Percentiles rank a stretch among this genome's conserved stretches.
These are phyloP conservation scores for Eudorcas thomsonii DNA, from an alignment of 2,113 vertebrate genomes.

Conservation along the genomic window DNA sequence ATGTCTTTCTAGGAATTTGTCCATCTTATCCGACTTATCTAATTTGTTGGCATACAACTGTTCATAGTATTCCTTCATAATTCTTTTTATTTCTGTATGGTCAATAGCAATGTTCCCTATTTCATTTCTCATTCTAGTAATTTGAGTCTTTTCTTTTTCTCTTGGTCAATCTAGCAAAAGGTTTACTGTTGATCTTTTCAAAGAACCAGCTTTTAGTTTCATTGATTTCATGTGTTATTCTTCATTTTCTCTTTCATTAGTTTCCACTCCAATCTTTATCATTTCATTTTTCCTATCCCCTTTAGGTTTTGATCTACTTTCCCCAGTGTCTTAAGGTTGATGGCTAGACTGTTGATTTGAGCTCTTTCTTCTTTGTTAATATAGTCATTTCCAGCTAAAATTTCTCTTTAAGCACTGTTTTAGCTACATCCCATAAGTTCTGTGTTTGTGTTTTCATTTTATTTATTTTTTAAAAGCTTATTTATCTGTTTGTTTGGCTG, in stretches of 20 bases:
- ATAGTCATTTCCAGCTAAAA: not conserved
- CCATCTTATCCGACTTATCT: not conserved
- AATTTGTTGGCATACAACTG: not conserved
- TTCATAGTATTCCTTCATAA: not conserved
- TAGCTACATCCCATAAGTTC: not conserved
- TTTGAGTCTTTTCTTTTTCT: not conserved
- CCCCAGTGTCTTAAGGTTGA: not conserved
- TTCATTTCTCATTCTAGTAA: not conserved
- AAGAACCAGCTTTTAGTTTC: not conserved
- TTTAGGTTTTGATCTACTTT: not conserved
- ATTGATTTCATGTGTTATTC: not conserved
- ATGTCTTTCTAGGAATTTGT: not conserved
- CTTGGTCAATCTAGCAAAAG: not conserved
- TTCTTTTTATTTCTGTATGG: not conserved
- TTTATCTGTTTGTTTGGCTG: not conserved
- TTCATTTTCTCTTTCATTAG: not conserved
- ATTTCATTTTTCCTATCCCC: not conserved
- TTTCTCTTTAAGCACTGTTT: not conserved
- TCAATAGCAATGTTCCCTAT: not conserved
- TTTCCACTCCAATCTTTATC: not conserved
- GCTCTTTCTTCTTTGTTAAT: not conserved
- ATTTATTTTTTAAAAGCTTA: not conserved
- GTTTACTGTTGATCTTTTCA: not conserved
- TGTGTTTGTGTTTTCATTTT: not conserved
- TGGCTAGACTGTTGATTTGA: not conserved